Evolutionary conservation across 2,113 vertebrate genomes (phyloP).

Genomic region (Mirounga angustirostris): DNA sequence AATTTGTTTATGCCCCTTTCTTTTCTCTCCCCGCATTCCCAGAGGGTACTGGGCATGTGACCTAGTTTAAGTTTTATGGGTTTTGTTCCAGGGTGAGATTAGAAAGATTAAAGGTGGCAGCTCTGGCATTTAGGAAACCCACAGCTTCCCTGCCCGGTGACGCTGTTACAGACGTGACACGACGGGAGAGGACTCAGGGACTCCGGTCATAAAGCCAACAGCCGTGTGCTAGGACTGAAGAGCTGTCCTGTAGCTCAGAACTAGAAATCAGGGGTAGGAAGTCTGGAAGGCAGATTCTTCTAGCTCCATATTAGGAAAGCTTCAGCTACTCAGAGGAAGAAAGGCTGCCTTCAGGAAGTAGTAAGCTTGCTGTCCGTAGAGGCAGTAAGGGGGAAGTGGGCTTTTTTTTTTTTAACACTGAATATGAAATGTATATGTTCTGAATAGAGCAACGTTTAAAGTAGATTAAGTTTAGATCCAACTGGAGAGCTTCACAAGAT

Average conservation of each 20-base stretch:
- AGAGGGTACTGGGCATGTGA: neutral
- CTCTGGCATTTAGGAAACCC: neutral
- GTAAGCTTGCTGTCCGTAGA: neutral
- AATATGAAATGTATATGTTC: neutral
- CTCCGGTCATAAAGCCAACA: neutral
- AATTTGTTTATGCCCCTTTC: neutral
- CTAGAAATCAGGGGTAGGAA: neutral
- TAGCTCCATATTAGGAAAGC: neutral
- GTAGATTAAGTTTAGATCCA: neutral
- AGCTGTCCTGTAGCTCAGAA: neutral
- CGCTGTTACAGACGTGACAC: neutral
- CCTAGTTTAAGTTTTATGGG: neutral
- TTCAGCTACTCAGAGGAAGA: neutral
- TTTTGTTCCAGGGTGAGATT: neutral
- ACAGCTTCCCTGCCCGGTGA: neutral
- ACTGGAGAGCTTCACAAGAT: neutral
- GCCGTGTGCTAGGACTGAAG: neutral
- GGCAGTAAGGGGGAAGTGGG: neutral
- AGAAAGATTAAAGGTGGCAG: neutral
- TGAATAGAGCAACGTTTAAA: neutral
- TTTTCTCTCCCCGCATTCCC: neutral
- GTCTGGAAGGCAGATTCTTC: neutral
- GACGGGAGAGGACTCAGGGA: too few relatives aligned
- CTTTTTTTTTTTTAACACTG: neutral
- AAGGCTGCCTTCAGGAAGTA: neutral